Evolutionary conservation across 2,113 vertebrate species (phyloP), one percentile per base, ranked within the genome.

Genomic region (Cyanoliseus patagonus): DNA sequence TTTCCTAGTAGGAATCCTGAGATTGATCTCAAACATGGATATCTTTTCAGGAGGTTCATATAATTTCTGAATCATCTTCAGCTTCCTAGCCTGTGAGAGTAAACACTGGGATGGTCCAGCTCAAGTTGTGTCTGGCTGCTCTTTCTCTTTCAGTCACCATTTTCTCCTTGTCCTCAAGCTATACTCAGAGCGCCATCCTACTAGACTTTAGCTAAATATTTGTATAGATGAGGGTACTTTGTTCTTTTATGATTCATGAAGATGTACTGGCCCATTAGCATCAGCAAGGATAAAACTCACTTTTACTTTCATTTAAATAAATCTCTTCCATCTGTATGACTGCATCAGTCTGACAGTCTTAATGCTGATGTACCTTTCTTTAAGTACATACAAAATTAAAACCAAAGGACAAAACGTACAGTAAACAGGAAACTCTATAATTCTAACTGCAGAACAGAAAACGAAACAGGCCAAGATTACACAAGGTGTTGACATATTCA

Each of bases 231-330:
- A 96, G 73, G 30, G 69, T 55, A 80, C 86, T 88, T 93, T 92
- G 62, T 88, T 94, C 83, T 85, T 96, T 91, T 83, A 92, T 96
- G 96, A 97, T 96, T 97, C 90, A 94, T 95, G 94, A 92, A 91
- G 84, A 39, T 86, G 92, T 94, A 92, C 83, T 88, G 47, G 72
- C 8, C 91, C 91, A 96, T 97, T 96, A 97, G 25, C 94, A 92
- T 96, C 91, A 95, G 57, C 59, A 90, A 93, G 81, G 83, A 69
- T 79, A 91, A 96, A 92, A 94, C 87, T 44, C 61, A 92, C 77
- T 93, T 97, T 90, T 93, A 81, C 79, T 94, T 96, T 94, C 84
- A 92, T 97, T 96, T 95, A 96, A 97, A 95, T 96, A 94, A 81
- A 95, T 95, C 90, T 86, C 77, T 93, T 66, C 52, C 76, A 82